Evolutionary conservation across 2,888 invertebrate species (phyloP), one percentile per base, ranked within the genome.

Genomic region (Caenorhabditis virilis): DNA sequence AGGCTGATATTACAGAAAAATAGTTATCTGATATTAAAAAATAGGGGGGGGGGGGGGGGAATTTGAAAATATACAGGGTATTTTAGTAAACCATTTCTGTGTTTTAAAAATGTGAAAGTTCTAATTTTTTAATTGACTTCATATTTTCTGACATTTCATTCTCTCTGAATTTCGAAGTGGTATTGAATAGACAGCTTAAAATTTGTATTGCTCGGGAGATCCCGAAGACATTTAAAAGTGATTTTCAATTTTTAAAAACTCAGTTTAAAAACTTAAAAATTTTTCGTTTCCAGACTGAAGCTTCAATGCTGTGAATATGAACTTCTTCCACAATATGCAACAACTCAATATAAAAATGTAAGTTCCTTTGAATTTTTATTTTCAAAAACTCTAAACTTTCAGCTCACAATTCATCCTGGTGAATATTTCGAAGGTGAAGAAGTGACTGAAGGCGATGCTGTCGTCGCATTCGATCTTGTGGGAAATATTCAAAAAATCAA

Each of bases 251-350:
- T 30, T 13, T 13, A n/a, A 33, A 33, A 33, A 13, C 35, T 33
- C 35, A 33, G 35, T 13, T 11, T 13, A 23, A 15, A 43, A 23
- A 27, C 5, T 22, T 20, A 25, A 36, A 25, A 22, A n/a, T 38
- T 2, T 33, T 7, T 35, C 13, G 13, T 36, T 49, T 56, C 47
- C 46, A 70, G 73, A 26, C 48, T 78, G 11, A 77, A 71, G 58
- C 59, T 78, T 16, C 78, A 78, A 72, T 80, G 80, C 54, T 80
- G 80, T 53, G 77, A 78, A 58, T 81, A 77, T 42, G 80, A 81
- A 42, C 49, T 70, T 9, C 57, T 80, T 5, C 60, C 64, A 2
- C 45, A 41, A 11, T 69, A 79, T 22, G 71, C 76, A 7, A 78
- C 77, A 11, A 55, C 69, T 26, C 57, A 78, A 43, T 78, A 75